phyloP scores from a whole-genome alignment of 2,888 invertebrate genomes.

The Oxystoma pomonae region DNA sequence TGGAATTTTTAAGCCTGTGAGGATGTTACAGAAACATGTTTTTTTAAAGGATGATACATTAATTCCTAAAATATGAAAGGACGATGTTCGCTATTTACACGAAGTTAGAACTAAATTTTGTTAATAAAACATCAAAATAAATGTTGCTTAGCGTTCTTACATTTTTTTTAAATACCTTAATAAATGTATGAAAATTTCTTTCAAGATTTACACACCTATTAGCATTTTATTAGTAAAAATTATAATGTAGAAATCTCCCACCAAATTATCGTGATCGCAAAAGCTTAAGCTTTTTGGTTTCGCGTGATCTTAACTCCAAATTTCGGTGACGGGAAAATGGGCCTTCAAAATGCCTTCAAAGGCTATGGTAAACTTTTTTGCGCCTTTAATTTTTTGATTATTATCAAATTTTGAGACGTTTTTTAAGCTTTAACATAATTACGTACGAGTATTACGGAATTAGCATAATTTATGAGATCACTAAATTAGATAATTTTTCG shows the following conservation, averaged over 20 bases:
- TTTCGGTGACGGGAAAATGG: neutral
- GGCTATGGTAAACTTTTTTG: neutral
- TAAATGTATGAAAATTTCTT: neutral
- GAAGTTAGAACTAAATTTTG: no score
- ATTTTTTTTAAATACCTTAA: no score
- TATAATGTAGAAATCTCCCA: neutral
- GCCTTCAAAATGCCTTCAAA: neutral
- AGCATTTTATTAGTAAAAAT: neutral
- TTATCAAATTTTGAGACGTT: slow-evolving; percentile 1
- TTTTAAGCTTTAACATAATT: neutral
- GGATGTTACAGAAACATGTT: no score
- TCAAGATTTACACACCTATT: neutral
- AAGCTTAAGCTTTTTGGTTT: neutral
- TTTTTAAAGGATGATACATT: no score
- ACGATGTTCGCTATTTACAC: no score
- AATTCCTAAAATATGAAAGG: no score
- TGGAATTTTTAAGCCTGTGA: no score
- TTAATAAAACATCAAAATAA: no score
- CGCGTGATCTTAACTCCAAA: neutral
- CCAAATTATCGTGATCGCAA: neutral
- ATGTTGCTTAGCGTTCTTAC: no score
- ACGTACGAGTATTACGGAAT: slow-evolving; percentile 2
- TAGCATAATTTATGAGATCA: neutral
- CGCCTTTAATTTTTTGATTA: slow-evolving; percentile 1
- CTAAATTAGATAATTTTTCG: neutral